Evolutionary conservation across 2,113 vertebrate species (phyloP).

Genomic region (Alexandromys fortis): DNA sequence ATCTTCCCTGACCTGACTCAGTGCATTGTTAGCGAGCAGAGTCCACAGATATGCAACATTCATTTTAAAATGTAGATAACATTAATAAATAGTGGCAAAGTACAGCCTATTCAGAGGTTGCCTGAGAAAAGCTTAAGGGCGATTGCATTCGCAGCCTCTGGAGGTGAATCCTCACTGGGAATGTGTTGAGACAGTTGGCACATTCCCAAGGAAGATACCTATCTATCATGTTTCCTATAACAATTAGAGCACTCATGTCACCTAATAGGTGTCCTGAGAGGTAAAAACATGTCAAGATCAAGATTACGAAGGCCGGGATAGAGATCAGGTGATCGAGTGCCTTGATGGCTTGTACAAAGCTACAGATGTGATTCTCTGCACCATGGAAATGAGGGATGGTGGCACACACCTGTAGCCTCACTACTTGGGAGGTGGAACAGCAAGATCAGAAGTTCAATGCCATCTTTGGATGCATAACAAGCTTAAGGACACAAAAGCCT

Average conservation of each 20-base stretch:
- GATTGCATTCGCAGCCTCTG: not conserved
- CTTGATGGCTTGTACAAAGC: not conserved
- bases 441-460: not conserved
- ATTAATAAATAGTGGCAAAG: constrained; percentile 44
- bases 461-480: not conserved
- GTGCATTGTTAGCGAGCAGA: constrained; percentile 29
- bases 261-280: not conserved
- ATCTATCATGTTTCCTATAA: not conserved
- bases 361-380: not conserved
- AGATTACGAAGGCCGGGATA: not conserved
- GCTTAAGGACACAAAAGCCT: not conserved
- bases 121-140: constrained; percentile 1
- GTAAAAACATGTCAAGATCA: not conserved
- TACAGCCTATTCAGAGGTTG: not conserved
- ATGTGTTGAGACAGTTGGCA: not conserved
- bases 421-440: not conserved
- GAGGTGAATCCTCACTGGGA: not conserved
- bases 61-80: constrained; percentile 61
- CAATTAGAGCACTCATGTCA: not conserved
- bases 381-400: not conserved
- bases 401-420: not conserved
- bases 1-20: constrained; percentile 66
- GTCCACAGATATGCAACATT: constrained; percentile 45
- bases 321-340: not conserved
- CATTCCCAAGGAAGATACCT: constrained; percentile 4